These are phyloP conservation scores for Pammene fasciana DNA, from an alignment of 2,888 invertebrate genomes.

Conservation along the genomic window DNA sequence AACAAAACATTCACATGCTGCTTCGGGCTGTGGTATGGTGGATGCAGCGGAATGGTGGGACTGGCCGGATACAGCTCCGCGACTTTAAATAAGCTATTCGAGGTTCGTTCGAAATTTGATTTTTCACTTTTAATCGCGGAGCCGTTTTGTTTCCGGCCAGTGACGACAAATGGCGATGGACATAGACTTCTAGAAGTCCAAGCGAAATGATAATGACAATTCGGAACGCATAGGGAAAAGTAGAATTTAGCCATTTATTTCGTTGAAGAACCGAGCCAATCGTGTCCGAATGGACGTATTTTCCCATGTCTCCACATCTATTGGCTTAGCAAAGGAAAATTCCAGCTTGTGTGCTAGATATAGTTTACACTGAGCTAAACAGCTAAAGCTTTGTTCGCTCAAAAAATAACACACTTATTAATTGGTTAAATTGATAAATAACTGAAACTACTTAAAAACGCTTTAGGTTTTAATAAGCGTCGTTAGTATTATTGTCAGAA, in stretches of 20 bases:
- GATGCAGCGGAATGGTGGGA: slow-evolving; percentile 72
- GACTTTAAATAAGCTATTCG: slow-evolving; percentile 50
- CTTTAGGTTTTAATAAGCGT: slow-evolving; percentile 64
- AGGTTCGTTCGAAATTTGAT: slow-evolving; percentile 43
- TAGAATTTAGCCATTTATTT: slow-evolving; percentile 48
- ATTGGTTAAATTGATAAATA: slow-evolving; percentile 45
- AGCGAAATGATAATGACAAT: slow-evolving; percentile 61
- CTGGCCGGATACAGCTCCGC: slow-evolving; percentile 65
- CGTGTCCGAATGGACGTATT: slow-evolving; percentile 52
- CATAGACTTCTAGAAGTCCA: slow-evolving; percentile 71
- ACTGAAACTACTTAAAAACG: slow-evolving; percentile 49
- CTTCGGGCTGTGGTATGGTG: slow-evolving; percentile 77
- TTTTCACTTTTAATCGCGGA: slow-evolving; percentile 50
- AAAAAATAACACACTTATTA: slow-evolving; percentile 48
- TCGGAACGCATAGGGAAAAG: slow-evolving; percentile 69
- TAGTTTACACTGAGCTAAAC: slow-evolving; percentile 52
- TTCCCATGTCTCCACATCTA: slow-evolving; percentile 68
- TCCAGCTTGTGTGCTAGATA: slow-evolving; percentile 53
- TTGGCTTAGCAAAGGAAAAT: slow-evolving; percentile 65
- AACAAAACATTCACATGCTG: slow-evolving; percentile 85
- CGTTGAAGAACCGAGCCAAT: slow-evolving; percentile 51
- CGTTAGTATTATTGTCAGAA: slow-evolving; percentile 60
- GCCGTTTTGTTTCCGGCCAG: slow-evolving; percentile 55
- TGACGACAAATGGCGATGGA: slow-evolving; percentile 68
- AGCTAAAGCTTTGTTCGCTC: slow-evolving; percentile 56